Conservation (phyloP, 2,113 vertebrate species). For the Colistium nudipinnis region DNA sequence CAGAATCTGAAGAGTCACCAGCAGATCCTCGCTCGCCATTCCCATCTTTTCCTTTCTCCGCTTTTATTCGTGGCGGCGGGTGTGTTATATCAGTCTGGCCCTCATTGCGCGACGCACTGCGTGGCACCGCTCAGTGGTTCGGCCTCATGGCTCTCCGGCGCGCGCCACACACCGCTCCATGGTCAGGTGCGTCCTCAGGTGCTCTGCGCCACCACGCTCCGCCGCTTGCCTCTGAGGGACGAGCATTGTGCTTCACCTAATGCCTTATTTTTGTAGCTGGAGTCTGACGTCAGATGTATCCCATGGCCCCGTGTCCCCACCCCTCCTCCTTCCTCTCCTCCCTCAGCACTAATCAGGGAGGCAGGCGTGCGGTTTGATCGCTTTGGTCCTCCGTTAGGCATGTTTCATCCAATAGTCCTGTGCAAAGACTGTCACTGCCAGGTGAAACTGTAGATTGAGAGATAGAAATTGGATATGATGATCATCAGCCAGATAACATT, state of each 20-base stretch:
- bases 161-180: background rate
- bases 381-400: no score
- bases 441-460: no score
- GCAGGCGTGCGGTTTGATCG: no score
- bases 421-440: background rate
- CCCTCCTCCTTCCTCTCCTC: constrained; percentile 19
- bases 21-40: constrained; percentile 90
- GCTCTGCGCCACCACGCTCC: constrained; percentile 56
- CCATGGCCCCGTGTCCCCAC: constrained; percentile 19
- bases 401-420: background rate
- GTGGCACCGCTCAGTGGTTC: constrained; percentile 1
- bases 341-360: background rate
- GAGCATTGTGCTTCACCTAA: constrained; percentile 86
- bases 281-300: constrained; percentile 87
- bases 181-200: background rate
- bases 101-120: constrained; percentile 37
- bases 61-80: background rate
- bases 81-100: constrained; percentile 26
- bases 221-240: constrained; percentile 71
- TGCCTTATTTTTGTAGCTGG: constrained; percentile 87
- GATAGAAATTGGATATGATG: no score
- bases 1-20: constrained; percentile 95
- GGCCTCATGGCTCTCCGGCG: constrained; percentile 25
- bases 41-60: constrained; percentile 80
- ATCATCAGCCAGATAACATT: no score